These are phyloP conservation scores for Aspidoscelis tigris DNA, from an alignment of 2,113 vertebrate species.

Conservation along the genomic window DNA sequence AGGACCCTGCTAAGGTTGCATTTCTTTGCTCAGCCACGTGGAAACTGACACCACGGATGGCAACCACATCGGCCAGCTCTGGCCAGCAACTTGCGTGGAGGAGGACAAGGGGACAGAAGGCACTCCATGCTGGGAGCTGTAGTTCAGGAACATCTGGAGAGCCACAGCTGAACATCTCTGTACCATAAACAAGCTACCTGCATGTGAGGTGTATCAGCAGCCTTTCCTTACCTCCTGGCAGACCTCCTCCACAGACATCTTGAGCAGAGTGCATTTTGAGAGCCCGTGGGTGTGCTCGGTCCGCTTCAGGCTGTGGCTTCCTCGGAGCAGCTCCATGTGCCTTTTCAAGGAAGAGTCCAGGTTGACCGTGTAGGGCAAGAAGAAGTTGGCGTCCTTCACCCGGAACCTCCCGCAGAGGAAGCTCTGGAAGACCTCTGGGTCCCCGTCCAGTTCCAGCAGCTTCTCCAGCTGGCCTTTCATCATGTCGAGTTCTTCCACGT, in stretches of 20 bases:
- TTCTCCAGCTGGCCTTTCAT: slow-evolving; percentile 72
- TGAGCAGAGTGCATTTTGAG: slow-evolving; percentile 68
- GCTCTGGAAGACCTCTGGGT: slow-evolving; percentile 83
- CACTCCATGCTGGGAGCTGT: too few species aligned
- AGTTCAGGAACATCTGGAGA: too few species aligned
- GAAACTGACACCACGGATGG: too few species aligned
- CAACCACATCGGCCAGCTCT: too few species aligned
- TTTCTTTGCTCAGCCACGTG: too few species aligned
- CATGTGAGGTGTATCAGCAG: too few species aligned
- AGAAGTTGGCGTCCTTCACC: slow-evolving; percentile 64
- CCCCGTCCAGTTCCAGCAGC: slow-evolving; percentile 80
- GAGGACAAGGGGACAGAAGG: too few species aligned
- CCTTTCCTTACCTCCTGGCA: slow-evolving; percentile 75
- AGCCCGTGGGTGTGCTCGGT: slow-evolving; percentile 64
- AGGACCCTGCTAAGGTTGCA: too few species aligned
- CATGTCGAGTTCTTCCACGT: slow-evolving; percentile 74
- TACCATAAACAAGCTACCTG: too few species aligned
- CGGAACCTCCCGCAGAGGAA: slow-evolving; percentile 79
- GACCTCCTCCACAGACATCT: slow-evolving; percentile 76
- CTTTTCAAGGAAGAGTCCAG: slow-evolving; percentile 78
- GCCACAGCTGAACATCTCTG: too few species aligned
- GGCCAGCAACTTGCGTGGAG: too few species aligned
- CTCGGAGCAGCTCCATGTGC: slow-evolving; percentile 77
- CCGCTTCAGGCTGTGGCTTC: slow-evolving; percentile 70
- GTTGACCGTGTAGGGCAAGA: slow-evolving; percentile 74